Evolutionary conservation across 2,797 vertebrate genomes (phyloP), one percentile per base, ranked within the genome.

Genomic region (Oophaga sylvatica): DNA sequence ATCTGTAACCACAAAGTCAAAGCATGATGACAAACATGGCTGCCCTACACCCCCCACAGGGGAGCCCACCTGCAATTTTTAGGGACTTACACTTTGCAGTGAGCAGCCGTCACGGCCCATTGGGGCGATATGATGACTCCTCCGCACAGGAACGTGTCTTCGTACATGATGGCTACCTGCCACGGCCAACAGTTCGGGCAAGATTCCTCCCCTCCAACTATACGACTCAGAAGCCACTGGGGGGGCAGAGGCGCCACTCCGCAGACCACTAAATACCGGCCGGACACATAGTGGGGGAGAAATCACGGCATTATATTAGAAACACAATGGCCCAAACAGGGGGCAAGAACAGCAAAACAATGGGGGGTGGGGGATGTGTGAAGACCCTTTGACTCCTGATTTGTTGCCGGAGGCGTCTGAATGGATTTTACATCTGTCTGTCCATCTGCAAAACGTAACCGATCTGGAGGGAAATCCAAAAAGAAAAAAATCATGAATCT

Each of bases 181-280:
- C 85, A 90, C 0, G 89, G 84, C 76, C 90, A 92, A 19, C 89
- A 90, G 76, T n/a, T 84, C 81, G 89, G 89, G 75, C 79, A 90
- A 6, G 20, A 26, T 59, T 91, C 81, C 85, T 90, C 88, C 63
- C 70, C 29, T 5, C 70, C 77, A 1, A 31, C 62, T 12, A 87
- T 0, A 0, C 0, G 1, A 31, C 48, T 26, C 22, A 90, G 62
- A 2, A 80, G 16, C 17, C 81, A 85, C 70, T 76, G 59, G 0
- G 89, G 22, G 62, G 19, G 22, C 63, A 87, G 63, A 3, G 71
- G 53, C 0, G 76, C n/a, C 76, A 87, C 71, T 11, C 35, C 88
- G 85, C 67, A 70, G 0, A 12, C 53, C 15, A 59, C 87, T 90
- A 59, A 45, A 89, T 67, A 31, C 22, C 11, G 41, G 5, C 5